Evolutionary conservation across 2,113 vertebrate species (phyloP), one percentile per base, ranked within the genome.

Genomic region (Hippolais icterina): DNA sequence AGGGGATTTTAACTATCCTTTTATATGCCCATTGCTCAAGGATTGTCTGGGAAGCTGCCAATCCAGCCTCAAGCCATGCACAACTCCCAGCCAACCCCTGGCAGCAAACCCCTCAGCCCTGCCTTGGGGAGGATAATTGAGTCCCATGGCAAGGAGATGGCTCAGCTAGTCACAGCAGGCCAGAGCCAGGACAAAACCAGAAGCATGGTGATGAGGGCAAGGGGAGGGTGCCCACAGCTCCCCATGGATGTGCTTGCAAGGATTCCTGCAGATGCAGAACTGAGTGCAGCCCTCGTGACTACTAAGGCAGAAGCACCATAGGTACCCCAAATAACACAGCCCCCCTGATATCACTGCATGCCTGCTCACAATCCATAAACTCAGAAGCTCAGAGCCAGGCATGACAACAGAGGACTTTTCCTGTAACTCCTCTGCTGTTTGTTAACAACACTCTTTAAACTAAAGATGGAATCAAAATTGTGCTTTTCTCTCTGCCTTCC

Each of bases 181-280:
- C 71, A 76, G 9, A 69, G 57, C 41, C 46, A 17, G 47, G 57
- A 28, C 78, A 90, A 39, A 82, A 25, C 16, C 2, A 22, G 0
- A 1, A 56, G 7, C 2, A 2, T 0, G 2, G n/a, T 19, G 59
- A 57, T 2, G 5, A 52, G 13, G 69, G 37, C 4, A 3, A 78
- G 46, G 9, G 12, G 23, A 92, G 64, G 29, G 33, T n/a, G 60
- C 29, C 35, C 49, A 8, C 25, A 74, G 42, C 33, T 83, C 68
- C 13, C 59, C 13, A 4, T 4, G 16, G 64, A 76, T 54, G 35
- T 0, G 0, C 35, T 21, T 22, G 17, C 28, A 61, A 46, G 25
- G 22, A 33, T 28, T 69, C 69, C 39, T 71, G 54, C 2, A 1
- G 42, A 68, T 0, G 15, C 31, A 69, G 42, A 87, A 60, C 46